Evolutionary conservation across 2,888 invertebrate genomes (phyloP), one percentile per base, ranked within the genome.

Genomic region (Callosobruchus maculatus): DNA sequence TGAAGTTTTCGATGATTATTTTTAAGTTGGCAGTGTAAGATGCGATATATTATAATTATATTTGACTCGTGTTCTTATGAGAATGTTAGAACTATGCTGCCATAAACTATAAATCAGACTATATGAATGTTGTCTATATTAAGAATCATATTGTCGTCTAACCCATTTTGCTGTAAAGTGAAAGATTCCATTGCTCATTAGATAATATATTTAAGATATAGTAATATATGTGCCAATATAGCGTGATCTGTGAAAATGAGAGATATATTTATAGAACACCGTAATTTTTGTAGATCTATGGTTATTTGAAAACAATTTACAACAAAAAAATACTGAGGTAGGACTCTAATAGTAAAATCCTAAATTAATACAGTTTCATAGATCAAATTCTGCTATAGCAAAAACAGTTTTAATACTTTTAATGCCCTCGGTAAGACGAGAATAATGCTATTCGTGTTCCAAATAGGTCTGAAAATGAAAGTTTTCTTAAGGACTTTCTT

Each of bases 201-300:
- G 72, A 68, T n/a, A n/a, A n/a, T 70, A 21, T 71, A n/a, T 67
- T 67, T 72, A 70, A 30, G 30, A 26, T 20, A 20, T 76, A 74
- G 74, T 70, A 81, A 81, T 80, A 80, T 78, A 75, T 80, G 80
- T 81, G 81, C 80, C 79, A 78, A 76, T 76, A 72, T 77, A 68
- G 22, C 21, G 49, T 49, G 3, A 49, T 49, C 49, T 1, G 18
- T 49, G 49, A 49, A 49, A 7, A 49, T 49, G 49, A 49, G 49
- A 49, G 49, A 49, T 49, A 49, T 49, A 49, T 49, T 49, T 49
- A 18, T 49, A 49, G 49, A 49, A 49, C 13, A 49, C 49, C 7
- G 18, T 13, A 49, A 18, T 49, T 49, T 30, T 49, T 49, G 49
- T 49, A 49, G 49, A 49, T 49, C 49, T 49, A 49, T 49, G 49